Evolutionary conservation across 2,888 invertebrate genomes (phyloP).

Genomic region (Eutolmus rufibarbis): DNA sequence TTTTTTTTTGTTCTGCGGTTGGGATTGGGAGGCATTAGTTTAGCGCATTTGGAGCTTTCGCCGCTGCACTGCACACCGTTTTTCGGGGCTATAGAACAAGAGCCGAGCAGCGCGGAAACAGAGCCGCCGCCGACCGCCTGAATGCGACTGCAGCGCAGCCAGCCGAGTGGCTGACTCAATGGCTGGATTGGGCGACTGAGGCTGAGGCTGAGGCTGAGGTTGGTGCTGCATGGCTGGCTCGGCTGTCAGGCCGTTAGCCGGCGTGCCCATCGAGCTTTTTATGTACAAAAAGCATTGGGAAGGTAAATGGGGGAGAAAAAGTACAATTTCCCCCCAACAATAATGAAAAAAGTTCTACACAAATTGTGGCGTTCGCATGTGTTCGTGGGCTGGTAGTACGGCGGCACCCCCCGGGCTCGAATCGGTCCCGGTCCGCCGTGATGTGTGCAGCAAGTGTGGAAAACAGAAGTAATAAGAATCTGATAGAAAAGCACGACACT

Average conservation of each 20-base stretch:
- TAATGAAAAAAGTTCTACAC: neutral
- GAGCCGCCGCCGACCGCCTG: neutral
- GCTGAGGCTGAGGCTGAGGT: neutral
- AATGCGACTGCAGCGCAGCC: constrained; percentile 16
- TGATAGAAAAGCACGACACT: constrained; percentile 40
- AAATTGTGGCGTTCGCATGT: neutral
- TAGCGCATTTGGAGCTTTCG: neutral
- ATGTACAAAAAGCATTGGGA: neutral
- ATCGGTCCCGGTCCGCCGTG: neutral
- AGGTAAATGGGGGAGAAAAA: constrained; percentile 20
- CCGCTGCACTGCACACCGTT: neutral
- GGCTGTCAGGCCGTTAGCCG: constrained; percentile 13
- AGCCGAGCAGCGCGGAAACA: neutral
- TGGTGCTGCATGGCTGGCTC: neutral
- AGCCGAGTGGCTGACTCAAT: neutral
- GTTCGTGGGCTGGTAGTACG: neutral
- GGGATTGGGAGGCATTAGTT: neutral
- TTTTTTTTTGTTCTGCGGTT: neutral
- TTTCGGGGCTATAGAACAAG: neutral
- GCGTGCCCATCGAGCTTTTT: constrained; percentile 20
- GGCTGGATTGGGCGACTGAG: neutral
- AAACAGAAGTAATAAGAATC: constrained; percentile 41
- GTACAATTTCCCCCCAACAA: constrained; percentile 24
- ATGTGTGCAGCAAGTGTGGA: neutral
- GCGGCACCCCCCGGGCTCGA: neutral